These are phyloP conservation scores for Sprattus sprattus DNA, from an alignment of 2,113 vertebrate species.

Conservation along the genomic window DNA sequence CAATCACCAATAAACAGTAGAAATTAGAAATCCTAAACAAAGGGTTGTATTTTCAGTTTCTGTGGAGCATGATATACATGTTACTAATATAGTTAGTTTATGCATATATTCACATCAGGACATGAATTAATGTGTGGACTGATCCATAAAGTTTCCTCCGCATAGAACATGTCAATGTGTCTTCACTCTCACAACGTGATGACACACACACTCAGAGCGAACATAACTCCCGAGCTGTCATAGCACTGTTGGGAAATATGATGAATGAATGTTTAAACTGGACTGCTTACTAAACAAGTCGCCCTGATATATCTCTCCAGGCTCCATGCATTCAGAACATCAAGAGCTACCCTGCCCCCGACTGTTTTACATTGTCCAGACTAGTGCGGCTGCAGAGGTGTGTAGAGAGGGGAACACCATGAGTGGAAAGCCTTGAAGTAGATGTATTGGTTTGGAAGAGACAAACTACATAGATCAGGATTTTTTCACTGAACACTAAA, in stretches of 20 bases:
- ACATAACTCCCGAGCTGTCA: constrained; percentile 33
- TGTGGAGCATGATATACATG: background rate
- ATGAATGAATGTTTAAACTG: constrained; percentile 52
- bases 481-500: background rate
- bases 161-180: constrained; percentile 22
- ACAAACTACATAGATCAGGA: background rate
- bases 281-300: constrained; percentile 66
- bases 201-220: constrained; percentile 59
- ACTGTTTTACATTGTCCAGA: constrained; percentile 44
- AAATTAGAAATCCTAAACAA: background rate
- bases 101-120: background rate
- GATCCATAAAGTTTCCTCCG: background rate
- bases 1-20: background rate
- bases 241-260: constrained; percentile 37
- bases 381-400: constrained; percentile 23
- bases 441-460: background rate
- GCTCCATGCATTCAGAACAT: constrained; percentile 30
- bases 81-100: background rate
- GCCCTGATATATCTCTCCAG: constrained; percentile 53
- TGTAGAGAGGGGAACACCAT: background rate
- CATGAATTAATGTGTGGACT: background rate
- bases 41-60: background rate
- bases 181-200: constrained; percentile 57
- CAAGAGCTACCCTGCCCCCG: constrained; percentile 24
- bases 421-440: background rate